These are phyloP conservation scores for Microtus pennsylvanicus DNA, from an alignment of 2,113 vertebrate genomes.

Conservation along the genomic window DNA sequence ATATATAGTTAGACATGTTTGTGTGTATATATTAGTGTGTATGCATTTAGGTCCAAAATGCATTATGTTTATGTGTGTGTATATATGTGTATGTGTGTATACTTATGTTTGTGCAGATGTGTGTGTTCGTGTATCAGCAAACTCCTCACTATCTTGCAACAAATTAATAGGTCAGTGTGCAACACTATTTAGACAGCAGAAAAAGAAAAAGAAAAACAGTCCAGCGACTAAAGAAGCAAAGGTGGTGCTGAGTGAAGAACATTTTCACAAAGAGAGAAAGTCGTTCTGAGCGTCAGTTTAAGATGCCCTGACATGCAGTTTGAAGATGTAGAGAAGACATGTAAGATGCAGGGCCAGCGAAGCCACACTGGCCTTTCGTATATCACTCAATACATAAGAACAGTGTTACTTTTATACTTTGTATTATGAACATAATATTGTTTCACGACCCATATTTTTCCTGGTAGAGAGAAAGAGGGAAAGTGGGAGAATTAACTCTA, in stretches of 20 bases:
- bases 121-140: not conserved
- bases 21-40: not conserved
- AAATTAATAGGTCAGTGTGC: not conserved
- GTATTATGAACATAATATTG: not conserved
- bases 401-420: not conserved
- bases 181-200: not conserved
- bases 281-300: not conserved
- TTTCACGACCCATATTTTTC: not conserved
- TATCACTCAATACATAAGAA: not conserved
- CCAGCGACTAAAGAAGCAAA: not conserved
- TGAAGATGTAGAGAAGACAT: not conserved
- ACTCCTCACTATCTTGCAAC: not conserved
- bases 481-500: not conserved
- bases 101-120: not conserved
- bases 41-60: not conserved
- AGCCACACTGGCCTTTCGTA: not conserved
- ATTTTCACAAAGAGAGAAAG: not conserved
- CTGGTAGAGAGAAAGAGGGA: not conserved
- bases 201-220: not conserved
- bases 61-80: not conserved
- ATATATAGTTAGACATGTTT: not conserved
- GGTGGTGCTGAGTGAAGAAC: not conserved
- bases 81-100: no score
- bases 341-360: not conserved
- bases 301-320: not conserved